Base-by-base conservation (phyloP, 2,888 invertebrate species). In the Clepsis dumicolana region DNA sequence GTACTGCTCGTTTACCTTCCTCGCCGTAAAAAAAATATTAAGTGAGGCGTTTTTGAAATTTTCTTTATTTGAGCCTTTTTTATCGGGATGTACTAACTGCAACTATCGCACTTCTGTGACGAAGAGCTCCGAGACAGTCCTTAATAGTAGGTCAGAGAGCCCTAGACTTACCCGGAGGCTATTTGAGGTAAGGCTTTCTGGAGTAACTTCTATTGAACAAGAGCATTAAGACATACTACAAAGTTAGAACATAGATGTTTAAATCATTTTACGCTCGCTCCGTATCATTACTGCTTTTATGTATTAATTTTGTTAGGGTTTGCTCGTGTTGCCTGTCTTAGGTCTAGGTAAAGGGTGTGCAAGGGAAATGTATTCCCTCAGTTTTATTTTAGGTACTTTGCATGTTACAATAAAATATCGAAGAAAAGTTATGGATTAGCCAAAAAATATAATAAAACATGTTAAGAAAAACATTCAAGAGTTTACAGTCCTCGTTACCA, bases 91-190 rank as follows among this genome's bases (percentile, higher is more conserved):
- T 32, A 59, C 16, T 29, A 56, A 29, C 64, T 68, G 68, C 14
- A 21, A 16, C 29, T 7, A 29, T 57, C 18, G 16, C 2, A 25
- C 16, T 14, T 53, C 52, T 68, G 44, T 53, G 38, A n/a, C 83
- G 79, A 86, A 87, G 82, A 83, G 83, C 78, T 83, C 80, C 80
- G 85, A 89, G 88, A 88, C 88, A 88, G 80, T 83, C 84, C 84
- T 86, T 92, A 90, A 90, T 91, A 89, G 87, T 86, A 84, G 89
- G 86, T 85, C 88, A 83, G 79, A 80, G 80, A 77, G 78, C 77
- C 73, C 80, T 81, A 83, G 84, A 79, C 79, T 73, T 77, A 75
- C 88, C 90, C 82, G 64, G 73, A 72, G 80, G 88, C 86, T 70
- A 64, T 77, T 73, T 77, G 75, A 73, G 74, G 76, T 74, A 69